A percentile compares a stretch with the other conserved stretches of the same genome.
phyloP scores from a whole-genome alignment of 2,113 vertebrate species.

The Sceloporus tristichus region DNA sequence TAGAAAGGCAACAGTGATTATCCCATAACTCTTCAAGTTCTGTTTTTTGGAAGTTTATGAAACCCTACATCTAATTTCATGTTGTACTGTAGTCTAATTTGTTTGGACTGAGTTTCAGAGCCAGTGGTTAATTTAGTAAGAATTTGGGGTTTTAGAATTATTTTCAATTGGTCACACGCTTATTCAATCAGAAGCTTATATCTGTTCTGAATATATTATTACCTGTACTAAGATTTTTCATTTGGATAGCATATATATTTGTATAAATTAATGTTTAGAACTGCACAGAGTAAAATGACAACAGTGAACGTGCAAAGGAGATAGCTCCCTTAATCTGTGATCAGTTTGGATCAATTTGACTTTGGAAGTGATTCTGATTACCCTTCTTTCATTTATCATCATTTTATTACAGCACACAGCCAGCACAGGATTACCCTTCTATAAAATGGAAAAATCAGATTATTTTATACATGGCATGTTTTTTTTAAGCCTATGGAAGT shows the following conservation, averaged over 20 bases:
- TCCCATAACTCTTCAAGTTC: neutral
- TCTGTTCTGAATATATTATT: neutral
- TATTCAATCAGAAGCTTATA: neutral
- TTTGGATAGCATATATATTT: neutral
- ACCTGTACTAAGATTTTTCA: neutral
- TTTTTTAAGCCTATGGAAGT: neutral
- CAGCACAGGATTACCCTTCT: no score
- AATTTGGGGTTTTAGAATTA: no score
- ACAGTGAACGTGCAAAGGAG: conserved; percentile 5
- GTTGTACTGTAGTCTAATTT: neutral
- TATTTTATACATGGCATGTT: neutral
- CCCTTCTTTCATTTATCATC: neutral
- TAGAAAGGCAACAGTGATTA: neutral
- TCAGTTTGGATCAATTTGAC: neutral
- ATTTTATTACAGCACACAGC: no score
- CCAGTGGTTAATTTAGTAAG: neutral
- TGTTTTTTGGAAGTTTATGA: neutral
- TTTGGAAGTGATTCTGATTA: neutral
- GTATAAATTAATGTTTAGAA: neutral
- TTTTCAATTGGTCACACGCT: neutral
- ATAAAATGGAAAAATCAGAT: neutral
- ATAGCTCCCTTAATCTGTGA: neutral
- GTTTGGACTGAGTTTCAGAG: neutral
- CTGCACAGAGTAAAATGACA: neutral
- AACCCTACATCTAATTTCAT: neutral